Conservation (phyloP, 1,140 invertebrate species). For the Brachionus calyciflorus region DNA sequence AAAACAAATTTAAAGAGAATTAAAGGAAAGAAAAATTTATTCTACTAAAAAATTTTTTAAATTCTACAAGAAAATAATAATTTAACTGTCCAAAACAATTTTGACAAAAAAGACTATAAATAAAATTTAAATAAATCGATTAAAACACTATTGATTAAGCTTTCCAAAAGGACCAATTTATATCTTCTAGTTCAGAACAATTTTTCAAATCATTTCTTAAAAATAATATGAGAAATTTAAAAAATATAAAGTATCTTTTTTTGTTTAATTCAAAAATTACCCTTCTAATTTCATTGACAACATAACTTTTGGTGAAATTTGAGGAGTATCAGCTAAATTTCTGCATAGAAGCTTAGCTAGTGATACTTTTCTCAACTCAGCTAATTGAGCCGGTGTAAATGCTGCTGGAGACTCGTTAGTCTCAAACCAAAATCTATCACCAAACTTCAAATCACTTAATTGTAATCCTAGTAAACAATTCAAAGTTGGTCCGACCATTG, state of each 20-base stretch:
- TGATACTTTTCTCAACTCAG: conserved; percentile 6
- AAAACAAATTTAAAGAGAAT: too few relatives aligned
- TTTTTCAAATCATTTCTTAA: conserved; percentile 30
- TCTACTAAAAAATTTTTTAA: too few relatives aligned
- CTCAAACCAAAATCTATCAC: conserved; percentile 95
- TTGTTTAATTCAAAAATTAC: neutral
- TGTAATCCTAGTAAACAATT: conserved; percentile 89
- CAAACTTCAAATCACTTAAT: conserved; percentile 79
- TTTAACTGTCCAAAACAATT: too few relatives aligned
- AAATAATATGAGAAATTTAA: neutral
- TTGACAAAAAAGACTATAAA: too few relatives aligned
- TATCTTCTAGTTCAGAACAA: neutral
- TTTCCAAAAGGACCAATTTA: conserved; percentile 34
- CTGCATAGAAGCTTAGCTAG: conserved; percentile 31
- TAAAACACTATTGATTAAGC: too few relatives aligned
- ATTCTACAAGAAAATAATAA: too few relatives aligned
- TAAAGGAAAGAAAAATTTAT: too few relatives aligned
- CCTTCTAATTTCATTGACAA: conserved; percentile 9
- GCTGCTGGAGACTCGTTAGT: conserved; percentile 49
- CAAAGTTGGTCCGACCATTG: conserved; percentile 87
- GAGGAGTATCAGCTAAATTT: conserved; percentile 4
- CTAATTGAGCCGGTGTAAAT: conserved; percentile 31
- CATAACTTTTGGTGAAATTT: conserved; percentile 14
- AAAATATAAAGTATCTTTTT: neutral
- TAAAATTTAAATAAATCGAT: too few relatives aligned